Percentiles rank a stretch among this genome's conserved stretches.
phyloP scores from a whole-genome alignment of 2,888 invertebrate genomes.

The Ganaspis brasiliensis region DNA sequence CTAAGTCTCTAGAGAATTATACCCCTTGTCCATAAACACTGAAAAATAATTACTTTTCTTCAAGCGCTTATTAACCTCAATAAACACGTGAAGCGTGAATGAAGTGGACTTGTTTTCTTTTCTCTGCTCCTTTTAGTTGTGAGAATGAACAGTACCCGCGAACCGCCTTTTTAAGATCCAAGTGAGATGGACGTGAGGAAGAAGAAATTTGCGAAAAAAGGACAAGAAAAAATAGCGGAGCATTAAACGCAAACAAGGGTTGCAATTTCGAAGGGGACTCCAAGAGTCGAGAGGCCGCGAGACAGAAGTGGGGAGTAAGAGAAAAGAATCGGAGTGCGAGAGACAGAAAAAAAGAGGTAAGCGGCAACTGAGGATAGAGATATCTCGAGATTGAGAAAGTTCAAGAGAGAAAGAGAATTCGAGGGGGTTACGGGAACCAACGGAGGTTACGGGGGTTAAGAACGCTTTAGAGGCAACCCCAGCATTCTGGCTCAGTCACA shows the following conservation, averaged over 20 bases:
- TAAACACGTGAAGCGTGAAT: slow-evolving; percentile 36
- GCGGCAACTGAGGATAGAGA: slow-evolving; percentile 63
- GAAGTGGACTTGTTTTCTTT: slow-evolving; percentile 2
- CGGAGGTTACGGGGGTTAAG: slow-evolving; percentile 70
- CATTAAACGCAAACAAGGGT: slow-evolving; percentile 79
- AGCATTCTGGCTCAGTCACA: slow-evolving; percentile 76
- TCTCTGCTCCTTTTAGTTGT: slow-evolving; percentile 25
- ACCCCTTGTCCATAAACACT: no score
- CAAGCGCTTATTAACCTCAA: slow-evolving; percentile 9
- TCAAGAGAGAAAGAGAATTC: slow-evolving; percentile 55
- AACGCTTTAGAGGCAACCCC: slow-evolving; percentile 75
- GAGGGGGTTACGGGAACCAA: slow-evolving; percentile 65
- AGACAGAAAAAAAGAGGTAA: slow-evolving; percentile 54
- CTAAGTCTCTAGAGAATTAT: no score
- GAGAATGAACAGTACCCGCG: slow-evolving; percentile 60
- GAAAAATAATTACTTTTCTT: no score
- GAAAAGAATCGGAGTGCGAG: slow-evolving; percentile 51
- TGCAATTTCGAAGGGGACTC: slow-evolving; percentile 76
- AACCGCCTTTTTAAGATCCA: slow-evolving; percentile 56
- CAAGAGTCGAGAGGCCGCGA: slow-evolving; percentile 74
- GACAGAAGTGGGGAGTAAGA: slow-evolving; percentile 54
- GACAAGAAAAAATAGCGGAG: slow-evolving; percentile 73
- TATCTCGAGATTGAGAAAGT: slow-evolving; percentile 62
- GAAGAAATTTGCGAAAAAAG: slow-evolving; percentile 53
- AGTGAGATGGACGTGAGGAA: slow-evolving; percentile 29